Conservation (phyloP, 2,113 vertebrate genomes). For the Siphamia tubifer region DNA sequence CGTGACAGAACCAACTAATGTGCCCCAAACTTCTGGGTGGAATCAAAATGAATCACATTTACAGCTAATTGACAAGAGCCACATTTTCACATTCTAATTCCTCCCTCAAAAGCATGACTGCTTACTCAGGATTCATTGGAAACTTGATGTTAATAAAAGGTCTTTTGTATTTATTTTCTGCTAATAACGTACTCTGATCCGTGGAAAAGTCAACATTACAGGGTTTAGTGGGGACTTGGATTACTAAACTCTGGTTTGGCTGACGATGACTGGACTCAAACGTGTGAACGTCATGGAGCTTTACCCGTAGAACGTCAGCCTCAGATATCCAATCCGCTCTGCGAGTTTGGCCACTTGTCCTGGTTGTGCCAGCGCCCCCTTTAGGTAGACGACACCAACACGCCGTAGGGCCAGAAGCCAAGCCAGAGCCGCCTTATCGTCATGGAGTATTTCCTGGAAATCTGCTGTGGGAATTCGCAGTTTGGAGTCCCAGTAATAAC, state of each 20-base stretch:
- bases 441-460: slow-evolving; percentile 84
- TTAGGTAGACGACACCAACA: slow-evolving; percentile 87
- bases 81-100: slow-evolving; percentile 12
- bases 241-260: slow-evolving; percentile 40
- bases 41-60: slow-evolving; percentile 21
- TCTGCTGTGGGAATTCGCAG: slow-evolving; percentile 83
- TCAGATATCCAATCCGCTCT: slow-evolving; percentile 89
- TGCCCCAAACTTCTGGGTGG: not conserved
- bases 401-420: slow-evolving; percentile 88
- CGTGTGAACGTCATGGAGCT: slow-evolving; percentile 22
- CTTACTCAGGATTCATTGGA: not conserved
- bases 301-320: slow-evolving; percentile 95
- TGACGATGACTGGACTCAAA: not conserved
- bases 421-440: slow-evolving; percentile 82
- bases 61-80: not conserved
- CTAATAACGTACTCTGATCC: not conserved
- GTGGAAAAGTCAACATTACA: slow-evolving; percentile 19
- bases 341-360: slow-evolving; percentile 87
- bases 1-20: slow-evolving; percentile 1
- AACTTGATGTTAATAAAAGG: not conserved
- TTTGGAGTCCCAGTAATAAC: slow-evolving; percentile 84
- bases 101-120: not conserved
- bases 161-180: slow-evolving; percentile 1
- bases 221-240: slow-evolving; percentile 8
- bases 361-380: slow-evolving; percentile 81